Evolutionary conservation across 2,888 invertebrate genomes (phyloP).

Genomic region (Scaptomyza polygonia): DNA sequence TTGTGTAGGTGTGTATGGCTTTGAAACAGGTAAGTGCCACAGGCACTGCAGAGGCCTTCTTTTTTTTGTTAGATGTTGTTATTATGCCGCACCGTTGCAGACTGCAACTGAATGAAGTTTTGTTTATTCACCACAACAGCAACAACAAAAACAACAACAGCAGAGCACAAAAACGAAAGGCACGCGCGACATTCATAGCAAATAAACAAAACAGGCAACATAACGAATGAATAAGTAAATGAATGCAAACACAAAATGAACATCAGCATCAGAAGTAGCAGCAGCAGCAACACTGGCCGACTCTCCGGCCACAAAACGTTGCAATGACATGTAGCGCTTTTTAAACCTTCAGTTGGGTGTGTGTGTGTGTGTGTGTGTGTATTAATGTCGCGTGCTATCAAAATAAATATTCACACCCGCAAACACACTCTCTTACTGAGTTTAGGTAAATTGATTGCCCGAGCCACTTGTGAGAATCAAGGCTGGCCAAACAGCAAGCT

Average conservation of each 20-base stretch:
- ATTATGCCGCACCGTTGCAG: slow-evolving; percentile 38
- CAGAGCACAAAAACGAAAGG: slow-evolving; percentile 5
- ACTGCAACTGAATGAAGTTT: slow-evolving; percentile 38
- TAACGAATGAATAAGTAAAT: slow-evolving; percentile 32
- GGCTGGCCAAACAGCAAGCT: too few species aligned
- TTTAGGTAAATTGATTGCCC: neutral
- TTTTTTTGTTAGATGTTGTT: too few species aligned
- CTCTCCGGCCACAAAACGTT: slow-evolving; percentile 38
- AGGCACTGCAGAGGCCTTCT: slow-evolving; percentile 20
- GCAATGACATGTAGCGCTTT: slow-evolving; percentile 46
- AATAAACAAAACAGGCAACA: slow-evolving; percentile 35
- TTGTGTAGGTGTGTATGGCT: slow-evolving; percentile 8
- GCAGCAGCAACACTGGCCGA: slow-evolving; percentile 6
- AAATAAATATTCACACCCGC: slow-evolving; percentile 17
- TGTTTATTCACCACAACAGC: slow-evolving; percentile 43
- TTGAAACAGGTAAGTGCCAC: slow-evolving; percentile 21
- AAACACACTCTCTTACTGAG: neutral
- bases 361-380: slow-evolving; percentile 24
- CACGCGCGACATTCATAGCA: slow-evolving; percentile 6
- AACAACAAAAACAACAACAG: slow-evolving; percentile 7
- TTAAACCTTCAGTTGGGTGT: slow-evolving; percentile 35
- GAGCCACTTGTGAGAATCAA: neutral
- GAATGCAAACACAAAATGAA: slow-evolving; percentile 50
- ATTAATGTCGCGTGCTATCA: slow-evolving; percentile 41
- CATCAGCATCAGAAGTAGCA: slow-evolving; percentile 35